A percentile compares a stretch with the other conserved stretches of the same genome.
phyloP scores from a whole-genome alignment of 2,888 invertebrate species.

The Coelopa pilipes region DNA sequence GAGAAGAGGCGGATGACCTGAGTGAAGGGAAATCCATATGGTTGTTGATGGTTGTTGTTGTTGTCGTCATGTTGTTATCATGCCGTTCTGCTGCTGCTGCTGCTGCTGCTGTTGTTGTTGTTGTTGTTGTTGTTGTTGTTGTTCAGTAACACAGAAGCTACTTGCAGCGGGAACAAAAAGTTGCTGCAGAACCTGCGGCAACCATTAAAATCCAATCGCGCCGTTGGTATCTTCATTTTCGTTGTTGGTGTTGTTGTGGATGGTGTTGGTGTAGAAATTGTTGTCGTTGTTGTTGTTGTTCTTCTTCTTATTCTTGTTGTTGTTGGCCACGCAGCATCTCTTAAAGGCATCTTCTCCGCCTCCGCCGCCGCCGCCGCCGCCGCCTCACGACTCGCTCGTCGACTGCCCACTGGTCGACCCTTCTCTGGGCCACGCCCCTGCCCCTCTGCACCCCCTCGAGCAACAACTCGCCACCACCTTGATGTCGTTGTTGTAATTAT shows the following conservation, averaged over 20 bases:
- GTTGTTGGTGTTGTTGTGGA: constrained; percentile 20
- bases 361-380: constrained; percentile 14
- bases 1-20: neutral
- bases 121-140: constrained; percentile 14
- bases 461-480: no score
- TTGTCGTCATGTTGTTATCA: neutral
- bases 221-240: constrained; percentile 27
- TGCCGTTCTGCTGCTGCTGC: neutral
- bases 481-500: no score
- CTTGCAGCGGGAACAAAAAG: neutral
- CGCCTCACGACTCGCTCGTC: no score
- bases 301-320: constrained; percentile 1
- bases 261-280: constrained; percentile 13
- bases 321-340: constrained; percentile 18
- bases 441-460: no score
- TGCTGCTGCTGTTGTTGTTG: constrained; percentile 10
- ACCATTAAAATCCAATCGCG: constrained; percentile 35
- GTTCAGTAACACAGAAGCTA: constrained; percentile 33
- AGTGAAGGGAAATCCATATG: neutral
- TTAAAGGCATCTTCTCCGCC: neutral
- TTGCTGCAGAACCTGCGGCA: constrained; percentile 2
- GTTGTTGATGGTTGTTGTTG: neutral
- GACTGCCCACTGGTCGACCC: no score
- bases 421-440: no score
- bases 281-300: constrained; percentile 12